Percentiles rank a stretch among this genome's conserved stretches.
Conservation (phyloP, 2,113 vertebrate genomes). For the Alosa alosa region DNA sequence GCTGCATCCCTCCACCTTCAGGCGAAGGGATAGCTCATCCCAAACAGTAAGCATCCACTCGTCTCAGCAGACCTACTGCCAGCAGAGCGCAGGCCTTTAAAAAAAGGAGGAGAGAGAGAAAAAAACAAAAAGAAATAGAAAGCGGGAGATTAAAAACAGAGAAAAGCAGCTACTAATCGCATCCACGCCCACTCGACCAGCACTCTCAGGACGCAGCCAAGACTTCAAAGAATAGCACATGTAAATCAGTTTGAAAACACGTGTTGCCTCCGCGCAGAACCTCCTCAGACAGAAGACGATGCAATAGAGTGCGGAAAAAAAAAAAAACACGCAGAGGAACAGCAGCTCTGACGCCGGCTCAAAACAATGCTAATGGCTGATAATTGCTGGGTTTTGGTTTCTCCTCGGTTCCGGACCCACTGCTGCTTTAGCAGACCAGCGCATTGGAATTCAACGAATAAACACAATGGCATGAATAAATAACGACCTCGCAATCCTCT, state of each 20-base stretch:
- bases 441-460: constrained; percentile 47
- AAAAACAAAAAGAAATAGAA: neutral
- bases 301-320: neutral
- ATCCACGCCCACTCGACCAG: constrained; percentile 41
- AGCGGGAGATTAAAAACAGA: neutral
- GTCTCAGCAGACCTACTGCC: constrained; percentile 25
- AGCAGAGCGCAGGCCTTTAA: constrained; percentile 34
- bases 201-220: constrained; percentile 43
- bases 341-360: neutral
- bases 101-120: neutral
- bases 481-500: constrained; percentile 68
- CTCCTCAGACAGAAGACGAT: neutral
- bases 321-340: neutral
- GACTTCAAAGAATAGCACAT: constrained; percentile 58
- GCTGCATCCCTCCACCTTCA: neutral
- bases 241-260: constrained; percentile 66
- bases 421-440: neutral
- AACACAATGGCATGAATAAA: constrained; percentile 72
- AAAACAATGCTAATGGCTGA: constrained; percentile 66
- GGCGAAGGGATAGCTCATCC: neutral
- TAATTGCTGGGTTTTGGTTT: constrained; percentile 67
- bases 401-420: neutral
- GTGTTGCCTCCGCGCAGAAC: constrained; percentile 17
- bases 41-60: constrained; percentile 38
- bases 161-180: constrained; percentile 46